Evolutionary conservation across 2,797 vertebrate genomes (phyloP), one percentile per base, ranked within the genome.

Genomic region (Geotrypetes seraphini): DNA sequence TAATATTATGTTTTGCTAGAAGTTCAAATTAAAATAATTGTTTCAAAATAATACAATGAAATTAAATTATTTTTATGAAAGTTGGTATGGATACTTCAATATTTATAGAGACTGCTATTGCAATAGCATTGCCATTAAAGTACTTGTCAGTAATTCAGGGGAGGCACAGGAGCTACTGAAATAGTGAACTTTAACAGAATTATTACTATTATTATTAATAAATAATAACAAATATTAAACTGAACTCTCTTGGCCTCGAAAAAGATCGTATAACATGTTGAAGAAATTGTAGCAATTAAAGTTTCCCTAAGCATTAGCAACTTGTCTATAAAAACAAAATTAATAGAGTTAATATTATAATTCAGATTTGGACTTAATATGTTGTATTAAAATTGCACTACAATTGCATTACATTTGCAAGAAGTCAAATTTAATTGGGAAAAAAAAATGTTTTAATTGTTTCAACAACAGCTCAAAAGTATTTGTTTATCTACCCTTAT

Each of bases 151-250:
- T 22, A 19, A 16, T 14, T 18, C 45, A 43, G 39, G 27, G 45
- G 45, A 64, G 49, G 34, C 31, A 50, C 10, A 10, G 6, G n/a
- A 10, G 12, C 27, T 10, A 4, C 24, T 30, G n/a, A 33, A 20
- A 6, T 51, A 58, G 40, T 36, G 31, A 53, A 24, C 49, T 58
- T 49, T 46, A 40, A 39, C 62, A n/a, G n/a, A n/a, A n/a, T n/a
- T n/a, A n/a, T n/a, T n/a, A n/a, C n/a, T 39, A 30, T 57, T 39
- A 27, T 11, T 44, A 43, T 47, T 57, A 49, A 60, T 60, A 64
- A 50, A 60, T 53, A 47, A 36, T 57, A 53, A 49, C 19, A 45
- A 41, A 69, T 60, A 63, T 50, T 58, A 57, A 60, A 46, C 3
- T 31, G 28, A 31, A 1, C 25, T 58, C 63, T 51, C 57, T 32